phyloP scores from a whole-genome alignment of 2,888 invertebrate genomes.

The Ophion ellenae region DNA sequence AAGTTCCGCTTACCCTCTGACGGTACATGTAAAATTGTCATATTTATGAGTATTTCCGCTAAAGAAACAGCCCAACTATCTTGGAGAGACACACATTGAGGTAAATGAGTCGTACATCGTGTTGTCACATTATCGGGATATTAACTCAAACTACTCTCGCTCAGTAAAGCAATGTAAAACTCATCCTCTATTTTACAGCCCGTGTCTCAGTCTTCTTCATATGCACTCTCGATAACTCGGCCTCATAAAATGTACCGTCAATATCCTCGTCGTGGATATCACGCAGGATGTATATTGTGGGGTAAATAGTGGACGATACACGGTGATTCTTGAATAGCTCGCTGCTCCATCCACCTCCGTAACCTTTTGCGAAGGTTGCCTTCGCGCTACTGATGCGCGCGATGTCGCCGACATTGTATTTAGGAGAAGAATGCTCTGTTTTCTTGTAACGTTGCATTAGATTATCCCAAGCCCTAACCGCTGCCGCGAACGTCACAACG shows the following conservation, averaged over 20 bases:
- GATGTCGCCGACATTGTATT: conserved; percentile 40
- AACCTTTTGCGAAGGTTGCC: not conserved
- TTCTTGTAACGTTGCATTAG: conserved; percentile 22
- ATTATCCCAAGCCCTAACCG: conserved; percentile 32
- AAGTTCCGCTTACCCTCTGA: conserved; percentile 6
- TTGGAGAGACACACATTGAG: conserved; percentile 24
- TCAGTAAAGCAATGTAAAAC: conserved; percentile 2
- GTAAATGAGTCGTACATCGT: conserved; percentile 34
- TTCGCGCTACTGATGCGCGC: not conserved
- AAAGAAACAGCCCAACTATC: conserved; percentile 32
- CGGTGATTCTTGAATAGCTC: too few species aligned
- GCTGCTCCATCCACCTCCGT: too few species aligned
- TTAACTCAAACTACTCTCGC: conserved; percentile 11
- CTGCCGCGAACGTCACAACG: conserved; percentile 35
- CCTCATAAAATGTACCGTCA: too few species aligned
- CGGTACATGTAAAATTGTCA: conserved; percentile 38
- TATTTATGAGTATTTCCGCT: conserved; percentile 40
- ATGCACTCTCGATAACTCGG: too few species aligned
- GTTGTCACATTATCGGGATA: conserved; percentile 19
- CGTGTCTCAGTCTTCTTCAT: too few species aligned
- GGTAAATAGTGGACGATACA: too few species aligned
- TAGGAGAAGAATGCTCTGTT: conserved; percentile 2
- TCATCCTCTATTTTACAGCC: not conserved
- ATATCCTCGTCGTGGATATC: too few species aligned
- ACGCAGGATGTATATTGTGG: too few species aligned